Conservation (phyloP, 2,888 invertebrate species). For the Oligia fasciuncula region DNA sequence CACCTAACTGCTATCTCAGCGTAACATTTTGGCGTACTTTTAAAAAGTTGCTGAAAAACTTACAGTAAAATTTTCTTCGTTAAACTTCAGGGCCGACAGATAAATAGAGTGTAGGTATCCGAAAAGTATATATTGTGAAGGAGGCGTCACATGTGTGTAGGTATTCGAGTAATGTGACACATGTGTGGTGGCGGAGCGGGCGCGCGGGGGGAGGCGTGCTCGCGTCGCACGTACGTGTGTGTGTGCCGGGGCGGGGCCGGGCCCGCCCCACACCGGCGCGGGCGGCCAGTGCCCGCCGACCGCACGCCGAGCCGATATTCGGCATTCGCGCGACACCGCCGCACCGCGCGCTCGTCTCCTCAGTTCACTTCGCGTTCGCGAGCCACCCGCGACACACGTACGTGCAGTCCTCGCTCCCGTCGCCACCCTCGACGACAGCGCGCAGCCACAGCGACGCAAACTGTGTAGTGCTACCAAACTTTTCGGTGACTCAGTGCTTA, state of each 20-base stretch:
- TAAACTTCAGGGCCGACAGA: slow-evolving; percentile 47
- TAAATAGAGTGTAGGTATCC: slow-evolving; percentile 78
- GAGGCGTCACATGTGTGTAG: slow-evolving; percentile 88
- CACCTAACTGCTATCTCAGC: slow-evolving; percentile 29
- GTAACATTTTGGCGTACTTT: slow-evolving; percentile 29
- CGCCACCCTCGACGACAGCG: slow-evolving; percentile 71
- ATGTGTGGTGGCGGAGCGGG: slow-evolving; percentile 76
- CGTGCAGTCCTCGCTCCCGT: slow-evolving; percentile 72
- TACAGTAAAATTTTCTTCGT: slow-evolving; percentile 36
- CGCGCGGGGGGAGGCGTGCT: slow-evolving; percentile 72
- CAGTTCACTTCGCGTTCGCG: slow-evolving; percentile 80
- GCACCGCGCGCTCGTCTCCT: slow-evolving; percentile 77
- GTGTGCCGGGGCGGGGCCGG: slow-evolving; percentile 80
- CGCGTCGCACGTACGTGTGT: slow-evolving; percentile 64
- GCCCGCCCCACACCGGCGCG: slow-evolving; percentile 80
- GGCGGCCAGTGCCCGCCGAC: slow-evolving; percentile 79
- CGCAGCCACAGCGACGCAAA: slow-evolving; percentile 68
- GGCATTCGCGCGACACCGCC: slow-evolving; percentile 84
- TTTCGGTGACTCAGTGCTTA: slow-evolving; percentile 75
- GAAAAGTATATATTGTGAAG: slow-evolving; percentile 84
- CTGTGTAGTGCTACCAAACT: slow-evolving; percentile 79
- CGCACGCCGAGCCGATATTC: slow-evolving; percentile 77
- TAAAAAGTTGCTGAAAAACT: slow-evolving; percentile 47
- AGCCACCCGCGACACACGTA: slow-evolving; percentile 82
- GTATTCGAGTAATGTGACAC: slow-evolving; percentile 84